A percentile compares a stretch with the other conserved stretches of the same genome.
These are phyloP conservation scores for Drosophila varians DNA, from an alignment of 1,140 invertebrate genomes.

Conservation along the genomic window DNA sequence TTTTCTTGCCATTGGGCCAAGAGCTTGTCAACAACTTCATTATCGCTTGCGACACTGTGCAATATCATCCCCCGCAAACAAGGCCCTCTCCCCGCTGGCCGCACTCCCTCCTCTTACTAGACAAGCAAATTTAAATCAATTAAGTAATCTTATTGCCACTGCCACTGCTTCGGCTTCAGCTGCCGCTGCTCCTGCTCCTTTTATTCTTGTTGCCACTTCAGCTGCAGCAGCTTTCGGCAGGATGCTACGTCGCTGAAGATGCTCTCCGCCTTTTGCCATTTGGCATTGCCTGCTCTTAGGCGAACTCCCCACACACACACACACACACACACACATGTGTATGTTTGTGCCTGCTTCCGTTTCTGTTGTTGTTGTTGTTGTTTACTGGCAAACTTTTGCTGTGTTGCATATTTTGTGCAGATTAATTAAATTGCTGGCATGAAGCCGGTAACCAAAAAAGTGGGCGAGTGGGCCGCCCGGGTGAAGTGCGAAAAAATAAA, in stretches of 20 bases:
- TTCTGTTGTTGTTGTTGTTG: conserved; percentile 20
- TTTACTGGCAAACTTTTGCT: conserved; percentile 71
- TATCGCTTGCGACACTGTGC: conserved; percentile 70
- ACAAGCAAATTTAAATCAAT: conserved; percentile 81
- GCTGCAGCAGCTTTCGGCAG: conserved; percentile 19
- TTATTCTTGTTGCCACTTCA: not conserved
- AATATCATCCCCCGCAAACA: conserved; percentile 34
- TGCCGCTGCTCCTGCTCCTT: not conserved
- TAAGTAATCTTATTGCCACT: conserved; percentile 77
- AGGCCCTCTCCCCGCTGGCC: not conserved
- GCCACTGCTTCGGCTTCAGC: conserved; percentile 17
- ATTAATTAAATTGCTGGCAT: conserved; percentile 78
- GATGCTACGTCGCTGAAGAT: conserved; percentile 11
- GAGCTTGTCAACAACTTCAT: conserved; percentile 79
- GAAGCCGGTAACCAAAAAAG: conserved; percentile 40
- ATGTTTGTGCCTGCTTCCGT: conserved; percentile 41
- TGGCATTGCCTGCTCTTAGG: conserved; percentile 68
- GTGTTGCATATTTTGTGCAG: conserved; percentile 78
- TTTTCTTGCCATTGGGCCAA: conserved; percentile 54
- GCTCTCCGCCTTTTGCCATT: conserved; percentile 46
- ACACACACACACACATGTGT: conserved; percentile 18
- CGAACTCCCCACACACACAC: conserved; percentile 7
- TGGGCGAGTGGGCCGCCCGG: not conserved
- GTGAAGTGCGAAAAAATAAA: conserved; percentile 1
- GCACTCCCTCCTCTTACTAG: conserved; percentile 39